Percentiles rank a stretch among this genome's conserved stretches.
These are phyloP conservation scores for Hydropsyche tenuis DNA, from an alignment of 1,140 invertebrate genomes.

Conservation along the genomic window DNA sequence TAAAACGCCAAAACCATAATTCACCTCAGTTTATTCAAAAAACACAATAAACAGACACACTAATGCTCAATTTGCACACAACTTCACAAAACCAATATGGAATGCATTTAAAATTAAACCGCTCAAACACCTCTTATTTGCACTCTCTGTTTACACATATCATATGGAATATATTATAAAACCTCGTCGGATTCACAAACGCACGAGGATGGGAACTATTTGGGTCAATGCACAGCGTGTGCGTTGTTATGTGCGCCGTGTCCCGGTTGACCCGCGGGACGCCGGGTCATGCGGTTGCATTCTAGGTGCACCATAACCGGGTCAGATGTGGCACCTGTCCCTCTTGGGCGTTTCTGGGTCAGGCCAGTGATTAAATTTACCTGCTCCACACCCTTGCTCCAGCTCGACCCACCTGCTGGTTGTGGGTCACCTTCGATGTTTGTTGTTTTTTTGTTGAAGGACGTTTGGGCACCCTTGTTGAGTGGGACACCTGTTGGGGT, in stretches of 20 bases:
- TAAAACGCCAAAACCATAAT: too few species aligned
- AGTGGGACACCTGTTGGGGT: too few species aligned
- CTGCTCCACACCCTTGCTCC: neutral
- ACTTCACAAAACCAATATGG: too few species aligned
- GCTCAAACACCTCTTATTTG: neutral
- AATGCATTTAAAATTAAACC: neutral
- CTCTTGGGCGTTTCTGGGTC: slow-evolving; percentile 7
- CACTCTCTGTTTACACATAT: neutral
- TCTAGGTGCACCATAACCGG: slow-evolving; percentile 6
- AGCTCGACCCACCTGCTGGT: neutral
- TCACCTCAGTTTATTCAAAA: too few species aligned
- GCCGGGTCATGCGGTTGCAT: slow-evolving; percentile 5
- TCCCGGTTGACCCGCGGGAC: neutral
- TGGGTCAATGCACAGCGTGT: slow-evolving; percentile 7
- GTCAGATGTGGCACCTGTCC: slow-evolving; percentile 10
- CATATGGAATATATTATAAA: too few species aligned
- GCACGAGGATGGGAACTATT: neutral
- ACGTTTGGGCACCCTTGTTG: too few species aligned
- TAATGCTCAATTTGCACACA: too few species aligned
- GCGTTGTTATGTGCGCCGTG: too few species aligned
- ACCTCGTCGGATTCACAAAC: too few species aligned
- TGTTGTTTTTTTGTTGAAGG: neutral
- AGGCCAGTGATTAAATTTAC: neutral
- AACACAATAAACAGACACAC: too few species aligned
- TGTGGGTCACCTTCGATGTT: neutral